Percentiles rank a stretch among this genome's conserved stretches.
Evolutionary conservation across 1,140 invertebrate genomes (phyloP).

Genomic region (Nasonia giraulti): DNA sequence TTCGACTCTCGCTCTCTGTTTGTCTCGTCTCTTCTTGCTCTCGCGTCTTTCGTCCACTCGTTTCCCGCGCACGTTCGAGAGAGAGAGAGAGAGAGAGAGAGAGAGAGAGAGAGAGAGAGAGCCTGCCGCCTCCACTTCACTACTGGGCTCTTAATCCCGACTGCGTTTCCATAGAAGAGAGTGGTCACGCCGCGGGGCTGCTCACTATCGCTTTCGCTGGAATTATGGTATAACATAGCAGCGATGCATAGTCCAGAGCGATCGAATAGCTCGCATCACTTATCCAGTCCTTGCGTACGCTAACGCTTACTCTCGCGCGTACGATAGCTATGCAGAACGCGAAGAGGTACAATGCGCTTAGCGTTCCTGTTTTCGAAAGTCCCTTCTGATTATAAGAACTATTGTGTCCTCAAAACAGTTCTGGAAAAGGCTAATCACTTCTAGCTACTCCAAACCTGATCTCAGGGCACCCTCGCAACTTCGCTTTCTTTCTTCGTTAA

Average conservation of each 20-base stretch:
- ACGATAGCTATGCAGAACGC: no score
- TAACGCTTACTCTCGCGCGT: no score
- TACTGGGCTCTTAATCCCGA: slow-evolving; percentile 72
- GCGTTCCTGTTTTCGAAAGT: no score
- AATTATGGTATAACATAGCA: neutral
- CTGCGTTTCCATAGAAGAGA: slow-evolving; percentile 68
- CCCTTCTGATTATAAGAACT: no score
- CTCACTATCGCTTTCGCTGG: slow-evolving; percentile 31
- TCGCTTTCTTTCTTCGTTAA: neutral
- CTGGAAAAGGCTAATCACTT: neutral
- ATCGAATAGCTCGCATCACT: no score
- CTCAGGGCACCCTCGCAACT: neutral
- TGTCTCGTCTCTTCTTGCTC: slow-evolving; percentile 36
- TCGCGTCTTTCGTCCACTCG: slow-evolving; percentile 26
- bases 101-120: slow-evolving; percentile 7
- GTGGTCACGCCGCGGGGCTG: slow-evolving; percentile 58
- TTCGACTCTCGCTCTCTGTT: slow-evolving; percentile 6
- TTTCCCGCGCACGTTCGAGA: neutral
- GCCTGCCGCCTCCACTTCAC: slow-evolving; percentile 64
- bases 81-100: slow-evolving; percentile 10
- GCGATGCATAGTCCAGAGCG: no score
- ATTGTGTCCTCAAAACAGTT: neutral
- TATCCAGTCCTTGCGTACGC: no score
- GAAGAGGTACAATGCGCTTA: no score
- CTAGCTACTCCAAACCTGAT: neutral